Evolutionary conservation across 1,140 invertebrate species (phyloP).

Genomic region (Caenorhabditis briggsae): DNA sequence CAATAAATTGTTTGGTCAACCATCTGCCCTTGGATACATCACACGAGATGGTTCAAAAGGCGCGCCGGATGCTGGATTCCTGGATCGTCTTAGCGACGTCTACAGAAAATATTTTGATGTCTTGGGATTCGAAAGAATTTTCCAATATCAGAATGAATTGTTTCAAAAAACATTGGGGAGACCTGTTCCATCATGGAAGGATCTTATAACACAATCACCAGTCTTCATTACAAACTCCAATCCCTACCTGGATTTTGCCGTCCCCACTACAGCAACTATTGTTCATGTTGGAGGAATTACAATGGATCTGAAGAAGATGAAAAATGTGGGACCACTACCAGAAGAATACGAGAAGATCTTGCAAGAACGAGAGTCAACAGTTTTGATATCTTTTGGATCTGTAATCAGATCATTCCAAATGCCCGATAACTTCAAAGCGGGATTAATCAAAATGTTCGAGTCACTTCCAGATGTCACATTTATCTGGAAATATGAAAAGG

Average conservation of each 20-base stretch:
- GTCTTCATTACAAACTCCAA: slow-evolving; percentile 56
- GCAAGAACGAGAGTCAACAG: slow-evolving; percentile 26
- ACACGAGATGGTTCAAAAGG: neutral
- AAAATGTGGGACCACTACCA: neutral
- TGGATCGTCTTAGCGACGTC: slow-evolving; percentile 11
- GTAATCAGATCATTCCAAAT: slow-evolving; percentile 45
- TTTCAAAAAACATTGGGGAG: neutral
- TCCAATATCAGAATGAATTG: neutral
- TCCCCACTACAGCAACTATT: slow-evolving; percentile 31
- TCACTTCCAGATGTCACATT: slow-evolving; percentile 19
- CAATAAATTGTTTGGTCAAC: neutral
- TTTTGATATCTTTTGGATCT: slow-evolving; percentile 67
- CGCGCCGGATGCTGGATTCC: neutral
- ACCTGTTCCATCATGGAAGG: slow-evolving; percentile 8
- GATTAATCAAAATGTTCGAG: slow-evolving; percentile 36
- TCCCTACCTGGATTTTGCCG: slow-evolving; percentile 56
- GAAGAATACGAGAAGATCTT: slow-evolving; percentile 58
- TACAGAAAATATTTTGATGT: neutral
- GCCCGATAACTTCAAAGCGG: slow-evolving; percentile 17
- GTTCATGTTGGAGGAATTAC: slow-evolving; percentile 62
- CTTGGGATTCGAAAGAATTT: neutral
- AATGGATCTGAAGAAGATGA: slow-evolving; percentile 8
- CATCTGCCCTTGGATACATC: neutral
- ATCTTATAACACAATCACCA: neutral
- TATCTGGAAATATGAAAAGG: slow-evolving; percentile 40